A percentile compares a stretch with the other conserved stretches of the same genome.
Conservation (phyloP, 2,113 vertebrate genomes). For the Vidua chalybeata region DNA sequence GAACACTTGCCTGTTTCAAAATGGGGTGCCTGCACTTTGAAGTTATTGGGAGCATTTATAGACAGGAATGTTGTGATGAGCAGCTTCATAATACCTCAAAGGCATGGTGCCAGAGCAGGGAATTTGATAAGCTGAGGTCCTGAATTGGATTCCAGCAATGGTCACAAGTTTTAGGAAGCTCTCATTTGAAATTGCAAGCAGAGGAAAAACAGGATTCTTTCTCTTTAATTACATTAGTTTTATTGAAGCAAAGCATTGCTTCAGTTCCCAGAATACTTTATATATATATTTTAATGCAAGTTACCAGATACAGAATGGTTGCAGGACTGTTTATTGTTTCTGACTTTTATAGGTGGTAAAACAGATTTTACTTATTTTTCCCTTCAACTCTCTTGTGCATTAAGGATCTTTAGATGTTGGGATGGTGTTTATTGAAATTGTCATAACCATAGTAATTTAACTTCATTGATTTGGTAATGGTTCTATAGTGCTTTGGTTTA, state of each 20-base stretch:
- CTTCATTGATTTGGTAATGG: not conserved
- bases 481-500: not conserved
- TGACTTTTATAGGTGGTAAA: conserved; percentile 64
- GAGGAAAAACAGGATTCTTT: conserved; percentile 32
- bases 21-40: conserved; percentile 38
- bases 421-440: conserved; percentile 26
- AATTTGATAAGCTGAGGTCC: conserved; percentile 50
- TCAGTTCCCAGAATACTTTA: conserved; percentile 53
- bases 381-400: conserved; percentile 16
- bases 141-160: conserved; percentile 63
- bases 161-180: conserved; percentile 56
- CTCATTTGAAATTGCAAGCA: conserved; percentile 55
- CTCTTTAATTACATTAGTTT: conserved; percentile 60
- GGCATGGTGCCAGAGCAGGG: conserved; percentile 37
- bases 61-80: conserved; percentile 22
- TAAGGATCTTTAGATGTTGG: conserved; percentile 14
- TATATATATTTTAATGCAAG: conserved; percentile 60
- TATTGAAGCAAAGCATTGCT: conserved; percentile 60
- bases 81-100: conserved; percentile 47
- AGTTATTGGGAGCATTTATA: conserved; percentile 51
- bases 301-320: not conserved
- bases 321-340: conserved; percentile 57
- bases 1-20: conserved; percentile 55
- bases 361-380: conserved; percentile 57
- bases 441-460: conserved; percentile 21